Base-by-base conservation (phyloP, 2,888 invertebrate species). In the Oligia strigilis region DNA sequence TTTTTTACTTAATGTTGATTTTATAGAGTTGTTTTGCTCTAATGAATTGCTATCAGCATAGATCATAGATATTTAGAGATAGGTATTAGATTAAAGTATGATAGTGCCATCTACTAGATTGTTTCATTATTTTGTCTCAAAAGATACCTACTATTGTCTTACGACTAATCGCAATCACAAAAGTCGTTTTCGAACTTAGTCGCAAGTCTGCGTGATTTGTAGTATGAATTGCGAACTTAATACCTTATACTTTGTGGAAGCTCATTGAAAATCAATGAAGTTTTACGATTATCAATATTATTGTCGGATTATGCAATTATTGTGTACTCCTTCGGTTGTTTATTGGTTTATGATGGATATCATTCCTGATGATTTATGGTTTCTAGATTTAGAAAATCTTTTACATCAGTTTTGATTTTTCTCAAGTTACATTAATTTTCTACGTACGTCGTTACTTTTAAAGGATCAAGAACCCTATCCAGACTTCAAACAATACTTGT, bases 251-350 rank as follows among this genome's bases (percentile, higher is more conserved):
- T 90, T 88, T 87, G 89, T 89, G 80, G 87, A 80, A 89, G 89
- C 91, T 93, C 91, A 93, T 93, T 93, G 92, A 92, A 93, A 92
- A 91, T 92, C 93, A 93, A 93, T 92, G 88, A 82, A 86, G 87
- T 88, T 84, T 88, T 85, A 88, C 86, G 84, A 89, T 84, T 87
- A 88, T 83, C 82, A 81, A 84, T 84, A 85, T 87, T 82, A 80
- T 75, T 84, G 79, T 80, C 58, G 40, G 82, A 72, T 81, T 80
- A 74, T 82, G n/a, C 70, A 87, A 82, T 85, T 85, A 84, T 83
- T 88, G 83, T 83, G 78, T 70, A 72, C 71, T 84, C 60, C 60
- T 65, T 65, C 40, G 52, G 49, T 74, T 72, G 77, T 83, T 83
- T 88, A 87, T 89, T 72, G 78, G 46, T 72, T 60, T 78, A 75